Evolutionary conservation across 1,140 invertebrate species (phyloP).

Genomic region (Ctenoplectra terminalis): DNA sequence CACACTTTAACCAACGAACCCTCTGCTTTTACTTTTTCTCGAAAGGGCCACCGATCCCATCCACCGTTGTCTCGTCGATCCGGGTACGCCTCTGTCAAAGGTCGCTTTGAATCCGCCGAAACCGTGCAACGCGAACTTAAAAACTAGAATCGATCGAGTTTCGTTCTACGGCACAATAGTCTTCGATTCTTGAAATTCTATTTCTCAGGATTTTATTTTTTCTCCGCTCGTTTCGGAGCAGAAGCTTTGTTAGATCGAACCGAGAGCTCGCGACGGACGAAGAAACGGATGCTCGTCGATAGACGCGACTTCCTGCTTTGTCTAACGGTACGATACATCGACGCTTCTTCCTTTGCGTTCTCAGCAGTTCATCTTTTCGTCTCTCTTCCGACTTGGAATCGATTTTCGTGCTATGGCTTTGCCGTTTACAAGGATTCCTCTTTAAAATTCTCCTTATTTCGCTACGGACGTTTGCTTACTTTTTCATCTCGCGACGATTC

Average conservation of each 20-base stretch:
- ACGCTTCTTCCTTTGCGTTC: conserved; percentile 11
- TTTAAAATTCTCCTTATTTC: too few species aligned
- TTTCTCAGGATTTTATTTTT: too few species aligned
- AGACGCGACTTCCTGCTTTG: conserved; percentile 49
- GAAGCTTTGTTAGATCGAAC: not conserved
- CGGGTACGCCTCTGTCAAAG: not conserved
- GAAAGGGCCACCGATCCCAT: conserved; percentile 30
- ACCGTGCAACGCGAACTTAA: too few species aligned
- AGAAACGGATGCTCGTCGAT: conserved; percentile 14
- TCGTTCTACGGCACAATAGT: too few species aligned
- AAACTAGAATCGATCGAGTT: too few species aligned
- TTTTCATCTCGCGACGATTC: too few species aligned
- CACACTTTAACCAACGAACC: conserved; percentile 41
- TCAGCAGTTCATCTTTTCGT: conserved; percentile 20
- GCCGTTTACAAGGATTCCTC: too few species aligned
- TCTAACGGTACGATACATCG: conserved; percentile 63
- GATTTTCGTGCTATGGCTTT: too few species aligned
- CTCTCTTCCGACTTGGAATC: too few species aligned
- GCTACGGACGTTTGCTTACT: too few species aligned
- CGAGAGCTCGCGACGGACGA: not conserved
- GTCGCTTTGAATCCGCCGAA: too few species aligned
- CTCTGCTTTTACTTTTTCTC: conserved; percentile 63
- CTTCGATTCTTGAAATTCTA: too few species aligned
- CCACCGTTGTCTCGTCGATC: not conserved
- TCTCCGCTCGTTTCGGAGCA: not conserved